These are phyloP conservation scores for Mythimna pallens DNA, from an alignment of 2,888 invertebrate genomes.

Conservation along the genomic window DNA sequence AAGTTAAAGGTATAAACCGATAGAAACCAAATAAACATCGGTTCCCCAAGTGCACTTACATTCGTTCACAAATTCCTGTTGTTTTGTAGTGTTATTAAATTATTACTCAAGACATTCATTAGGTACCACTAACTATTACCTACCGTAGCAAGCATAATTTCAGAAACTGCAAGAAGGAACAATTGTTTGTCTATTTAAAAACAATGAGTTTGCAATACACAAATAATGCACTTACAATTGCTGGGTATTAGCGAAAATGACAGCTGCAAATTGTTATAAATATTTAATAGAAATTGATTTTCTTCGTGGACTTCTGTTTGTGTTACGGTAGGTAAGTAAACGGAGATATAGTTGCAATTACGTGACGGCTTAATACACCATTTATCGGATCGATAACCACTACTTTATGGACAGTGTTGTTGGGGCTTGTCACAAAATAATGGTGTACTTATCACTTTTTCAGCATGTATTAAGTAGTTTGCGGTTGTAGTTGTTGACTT, in stretches of 20 bases:
- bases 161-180: not conserved
- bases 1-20: too few species aligned
- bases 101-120: not conserved
- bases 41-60: not conserved
- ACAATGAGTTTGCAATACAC: not conserved
- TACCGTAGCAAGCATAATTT: not conserved
- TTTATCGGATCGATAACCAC: not conserved
- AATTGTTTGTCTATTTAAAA: not conserved
- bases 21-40: too few species aligned
- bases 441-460: not conserved
- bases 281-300: not conserved
- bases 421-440: too few species aligned
- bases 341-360: too few species aligned
- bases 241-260: not conserved
- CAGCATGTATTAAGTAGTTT: not conserved
- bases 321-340: not conserved
- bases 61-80: not conserved
- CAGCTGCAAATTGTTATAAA: not conserved
- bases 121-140: not conserved
- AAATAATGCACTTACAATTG: not conserved
- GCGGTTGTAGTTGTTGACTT: not conserved
- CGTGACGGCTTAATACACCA: not conserved
- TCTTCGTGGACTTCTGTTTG: not conserved
- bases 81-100: too few species aligned
- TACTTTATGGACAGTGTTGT: not conserved